Conservation (phyloP, 2,888 invertebrate species). For the Xiphydria camelus region DNA sequence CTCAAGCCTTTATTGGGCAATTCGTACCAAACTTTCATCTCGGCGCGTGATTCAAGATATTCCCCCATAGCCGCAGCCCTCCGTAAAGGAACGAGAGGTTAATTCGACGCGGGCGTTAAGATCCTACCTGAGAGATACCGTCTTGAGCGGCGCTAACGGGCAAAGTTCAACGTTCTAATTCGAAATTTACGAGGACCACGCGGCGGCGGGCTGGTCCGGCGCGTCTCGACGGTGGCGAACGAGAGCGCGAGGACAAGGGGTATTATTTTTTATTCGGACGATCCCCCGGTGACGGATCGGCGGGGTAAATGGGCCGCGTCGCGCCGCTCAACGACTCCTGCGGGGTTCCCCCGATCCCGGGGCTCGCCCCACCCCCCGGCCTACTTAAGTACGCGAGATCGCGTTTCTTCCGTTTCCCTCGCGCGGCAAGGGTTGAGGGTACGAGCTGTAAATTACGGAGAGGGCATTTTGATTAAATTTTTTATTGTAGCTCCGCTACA, state of each 20-base stretch:
- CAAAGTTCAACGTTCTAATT: conserved; percentile 36
- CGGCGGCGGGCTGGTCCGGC: not conserved
- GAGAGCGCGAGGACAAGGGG: conserved; percentile 42
- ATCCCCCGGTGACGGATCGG: conserved; percentile 25
- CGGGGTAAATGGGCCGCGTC: conserved; percentile 39
- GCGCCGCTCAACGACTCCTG: conserved; percentile 38
- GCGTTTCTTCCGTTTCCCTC: not conserved
- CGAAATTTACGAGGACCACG: conserved; percentile 36
- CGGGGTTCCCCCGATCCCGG: conserved; percentile 20
- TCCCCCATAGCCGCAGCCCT: too few species aligned
- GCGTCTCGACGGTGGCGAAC: conserved; percentile 30
- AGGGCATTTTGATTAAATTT: conserved; percentile 59
- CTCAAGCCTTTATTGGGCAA: too few species aligned
- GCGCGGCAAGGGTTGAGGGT: conserved; percentile 43
- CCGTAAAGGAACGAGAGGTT: too few species aligned
- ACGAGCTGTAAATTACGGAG: conserved; percentile 55
- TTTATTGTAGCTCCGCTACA: conserved; percentile 51
- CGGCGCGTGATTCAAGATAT: too few species aligned
- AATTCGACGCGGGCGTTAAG: conserved; percentile 19
- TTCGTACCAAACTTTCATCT: too few species aligned
- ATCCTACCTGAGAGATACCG: conserved; percentile 27
- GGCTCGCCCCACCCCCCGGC: conserved; percentile 13
- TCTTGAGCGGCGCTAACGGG: conserved; percentile 21
- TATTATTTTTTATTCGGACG: conserved; percentile 46
- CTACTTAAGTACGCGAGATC: not conserved